phyloP scores from a whole-genome alignment of 2,113 vertebrate genomes.

The Hiodon alosoides region DNA sequence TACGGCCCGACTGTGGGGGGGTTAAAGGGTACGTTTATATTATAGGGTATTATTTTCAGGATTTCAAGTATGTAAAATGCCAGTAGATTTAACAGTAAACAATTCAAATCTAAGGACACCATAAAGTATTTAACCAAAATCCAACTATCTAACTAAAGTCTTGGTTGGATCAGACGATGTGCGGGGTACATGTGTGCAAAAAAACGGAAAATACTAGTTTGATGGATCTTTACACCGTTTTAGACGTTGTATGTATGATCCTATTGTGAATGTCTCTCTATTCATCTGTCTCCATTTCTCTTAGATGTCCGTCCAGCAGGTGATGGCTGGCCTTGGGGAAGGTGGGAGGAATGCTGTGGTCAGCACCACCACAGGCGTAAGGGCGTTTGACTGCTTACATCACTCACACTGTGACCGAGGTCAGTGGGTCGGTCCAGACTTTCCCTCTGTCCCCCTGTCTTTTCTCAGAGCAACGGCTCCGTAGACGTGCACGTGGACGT shows the following conservation, averaged over 20 bases:
- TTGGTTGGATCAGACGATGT: no score
- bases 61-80: no score
- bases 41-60: no score
- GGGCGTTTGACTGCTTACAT: conserved; percentile 5
- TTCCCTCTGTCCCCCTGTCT: neutral
- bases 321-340: conserved; percentile 70
- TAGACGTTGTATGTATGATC: neutral
- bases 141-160: no score
- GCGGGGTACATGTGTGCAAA: no score
- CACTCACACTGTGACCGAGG: neutral
- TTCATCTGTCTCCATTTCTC: conserved; percentile 17
- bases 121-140: no score
- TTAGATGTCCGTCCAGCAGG: conserved; percentile 70
- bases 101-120: no score
- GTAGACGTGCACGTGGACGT: conserved; percentile 85
- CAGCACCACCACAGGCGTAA: conserved; percentile 66
- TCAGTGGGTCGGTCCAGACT: neutral
- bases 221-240: neutral
- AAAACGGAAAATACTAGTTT: no score
- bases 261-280: neutral
- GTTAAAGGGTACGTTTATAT: no score
- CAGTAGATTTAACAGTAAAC: no score
- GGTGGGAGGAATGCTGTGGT: conserved; percentile 61
- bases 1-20: no score
- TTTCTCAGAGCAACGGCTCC: conserved; percentile 67